These are phyloP conservation scores for Nasonia vitripennis DNA, from an alignment of 1,140 invertebrate genomes.

Conservation along the genomic window DNA sequence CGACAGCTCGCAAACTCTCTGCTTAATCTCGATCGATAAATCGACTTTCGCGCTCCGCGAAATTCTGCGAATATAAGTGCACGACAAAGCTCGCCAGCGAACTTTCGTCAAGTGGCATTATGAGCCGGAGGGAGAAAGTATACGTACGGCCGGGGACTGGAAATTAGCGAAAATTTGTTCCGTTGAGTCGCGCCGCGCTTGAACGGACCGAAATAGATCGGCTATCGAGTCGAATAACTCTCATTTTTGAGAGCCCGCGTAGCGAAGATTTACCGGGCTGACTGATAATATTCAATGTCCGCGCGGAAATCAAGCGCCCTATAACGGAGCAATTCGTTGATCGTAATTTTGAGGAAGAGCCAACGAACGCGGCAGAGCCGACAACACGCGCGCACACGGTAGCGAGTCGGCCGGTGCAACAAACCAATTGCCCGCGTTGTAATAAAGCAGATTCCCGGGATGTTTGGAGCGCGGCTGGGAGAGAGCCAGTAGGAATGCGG, in stretches of 20 bases:
- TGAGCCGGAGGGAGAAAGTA: background rate
- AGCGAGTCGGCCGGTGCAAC: background rate
- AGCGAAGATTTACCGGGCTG: too few species aligned
- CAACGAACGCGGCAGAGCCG: too few species aligned
- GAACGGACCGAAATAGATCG: too few species aligned
- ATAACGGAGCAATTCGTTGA: too few species aligned
- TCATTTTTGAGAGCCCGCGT: too few species aligned
- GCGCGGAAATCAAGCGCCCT: too few species aligned
- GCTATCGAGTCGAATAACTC: too few species aligned
- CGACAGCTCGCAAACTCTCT: too few species aligned
- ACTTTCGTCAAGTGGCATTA: background rate
- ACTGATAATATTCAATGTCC: too few species aligned
- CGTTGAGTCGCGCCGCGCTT: too few species aligned
- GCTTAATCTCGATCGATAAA: slow-evolving; percentile 6
- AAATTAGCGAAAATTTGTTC: slow-evolving; percentile 6
- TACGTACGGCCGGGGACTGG: background rate
- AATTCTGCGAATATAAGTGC: slow-evolving; percentile 18
- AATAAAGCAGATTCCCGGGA: slow-evolving; percentile 16
- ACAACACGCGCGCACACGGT: background rate
- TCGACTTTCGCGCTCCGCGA: background rate
- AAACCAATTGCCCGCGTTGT: background rate
- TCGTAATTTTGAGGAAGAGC: too few species aligned
- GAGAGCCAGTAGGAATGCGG: background rate
- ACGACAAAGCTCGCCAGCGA: background rate
- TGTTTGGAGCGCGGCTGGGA: background rate